Conservation (phyloP, 1,140 invertebrate species). For the Drosophila parabipectinata region DNA sequence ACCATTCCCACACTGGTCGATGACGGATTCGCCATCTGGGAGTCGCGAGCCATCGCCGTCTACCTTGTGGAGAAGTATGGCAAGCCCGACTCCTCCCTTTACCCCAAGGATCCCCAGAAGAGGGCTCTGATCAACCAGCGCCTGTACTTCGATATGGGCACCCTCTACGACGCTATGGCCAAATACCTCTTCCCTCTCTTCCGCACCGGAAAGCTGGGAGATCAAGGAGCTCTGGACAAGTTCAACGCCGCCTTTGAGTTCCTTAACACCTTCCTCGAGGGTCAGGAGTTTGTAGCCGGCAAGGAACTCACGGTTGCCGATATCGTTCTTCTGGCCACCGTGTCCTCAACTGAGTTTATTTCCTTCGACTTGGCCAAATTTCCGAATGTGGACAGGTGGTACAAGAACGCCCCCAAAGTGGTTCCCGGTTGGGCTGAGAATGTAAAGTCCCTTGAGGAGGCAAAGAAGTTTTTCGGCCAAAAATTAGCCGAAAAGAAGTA, state of each 20-base stretch:
- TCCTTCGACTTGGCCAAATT: constrained; percentile 88
- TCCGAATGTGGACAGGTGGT: constrained; percentile 89
- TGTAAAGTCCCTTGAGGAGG: constrained; percentile 15
- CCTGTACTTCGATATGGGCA: constrained; percentile 89
- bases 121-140: constrained; percentile 89
- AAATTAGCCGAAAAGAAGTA: neutral
- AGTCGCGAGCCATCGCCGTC: constrained; percentile 89
- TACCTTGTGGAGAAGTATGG: constrained; percentile 89
- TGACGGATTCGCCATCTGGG: constrained; percentile 87
- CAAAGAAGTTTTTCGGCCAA: constrained; percentile 6
- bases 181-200: constrained; percentile 88
- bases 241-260: constrained; percentile 87
- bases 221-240: constrained; percentile 87
- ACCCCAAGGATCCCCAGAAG: constrained; percentile 87
- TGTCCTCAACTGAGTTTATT: constrained; percentile 86
- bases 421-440: constrained; percentile 86
- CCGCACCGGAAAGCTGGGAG: constrained; percentile 86
- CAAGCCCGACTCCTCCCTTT: constrained; percentile 86
- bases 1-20: constrained; percentile 89
- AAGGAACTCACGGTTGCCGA: constrained; percentile 90
- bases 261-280: constrained; percentile 88
- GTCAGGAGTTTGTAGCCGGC: constrained; percentile 87
- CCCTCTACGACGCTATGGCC: constrained; percentile 86
- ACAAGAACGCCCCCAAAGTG: constrained; percentile 87
- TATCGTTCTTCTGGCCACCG: constrained; percentile 86